Percentiles rank a stretch among this genome's conserved stretches.
Conservation (phyloP, 2,888 invertebrate genomes). For the Seira ritae region DNA sequence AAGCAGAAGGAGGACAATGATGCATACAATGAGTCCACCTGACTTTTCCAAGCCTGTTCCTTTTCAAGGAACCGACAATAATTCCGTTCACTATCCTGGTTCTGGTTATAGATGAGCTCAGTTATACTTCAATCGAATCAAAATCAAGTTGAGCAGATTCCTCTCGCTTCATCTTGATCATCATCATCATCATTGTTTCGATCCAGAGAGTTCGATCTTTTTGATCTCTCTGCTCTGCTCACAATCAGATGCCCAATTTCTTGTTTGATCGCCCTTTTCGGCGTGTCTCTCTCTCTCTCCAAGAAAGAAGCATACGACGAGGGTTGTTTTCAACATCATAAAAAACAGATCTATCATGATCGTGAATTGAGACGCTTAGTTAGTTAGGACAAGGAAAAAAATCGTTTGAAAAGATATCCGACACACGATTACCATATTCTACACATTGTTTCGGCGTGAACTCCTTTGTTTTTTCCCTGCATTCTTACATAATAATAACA, state of each 20-base stretch:
- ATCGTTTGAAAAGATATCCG: constrained; percentile 30
- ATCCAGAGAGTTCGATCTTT: constrained; percentile 17
- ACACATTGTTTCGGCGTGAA: constrained; percentile 55
- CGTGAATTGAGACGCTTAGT: constrained; percentile 23
- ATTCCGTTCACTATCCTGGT: neutral
- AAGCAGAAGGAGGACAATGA: neutral
- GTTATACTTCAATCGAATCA: constrained; percentile 26
- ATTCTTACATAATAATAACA: constrained; percentile 35
- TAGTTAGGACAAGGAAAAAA: neutral
- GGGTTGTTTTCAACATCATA: constrained; percentile 9
- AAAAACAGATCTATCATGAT: constrained; percentile 10
- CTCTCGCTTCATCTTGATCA: constrained; percentile 32
- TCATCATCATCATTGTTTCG: constrained; percentile 11
- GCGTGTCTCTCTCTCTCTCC: neutral
- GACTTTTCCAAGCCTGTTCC: constrained; percentile 4
- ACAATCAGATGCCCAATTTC: constrained; percentile 1
- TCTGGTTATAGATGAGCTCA: neutral
- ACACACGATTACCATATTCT: constrained; percentile 55
- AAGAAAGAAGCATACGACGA: neutral
- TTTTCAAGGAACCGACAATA: constrained; percentile 9
- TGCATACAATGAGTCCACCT: constrained; percentile 17
- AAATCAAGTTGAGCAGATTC: constrained; percentile 32
- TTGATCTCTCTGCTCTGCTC: constrained; percentile 2
- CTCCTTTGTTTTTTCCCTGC: constrained; percentile 21
- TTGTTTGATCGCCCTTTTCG: constrained; percentile 18